Evolutionary conservation across 2,113 vertebrate genomes (phyloP).

Genomic region (Hemibagrus wyckioides): DNA sequence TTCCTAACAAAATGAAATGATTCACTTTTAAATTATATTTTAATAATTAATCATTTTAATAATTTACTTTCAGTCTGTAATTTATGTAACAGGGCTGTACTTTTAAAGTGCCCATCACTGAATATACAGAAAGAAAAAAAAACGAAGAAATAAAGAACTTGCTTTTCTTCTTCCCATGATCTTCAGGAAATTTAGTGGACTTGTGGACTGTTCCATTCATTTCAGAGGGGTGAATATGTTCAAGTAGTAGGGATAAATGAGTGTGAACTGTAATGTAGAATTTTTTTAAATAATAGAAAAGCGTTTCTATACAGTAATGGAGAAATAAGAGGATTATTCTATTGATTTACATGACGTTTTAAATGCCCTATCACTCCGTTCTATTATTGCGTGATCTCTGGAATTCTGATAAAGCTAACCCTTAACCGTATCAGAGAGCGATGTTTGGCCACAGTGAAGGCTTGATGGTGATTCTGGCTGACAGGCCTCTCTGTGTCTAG

Average conservation of each 20-base stretch:
- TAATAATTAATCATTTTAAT: too few relatives aligned
- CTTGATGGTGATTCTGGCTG: not conserved
- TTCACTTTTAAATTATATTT: not conserved
- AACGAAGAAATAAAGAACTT: not conserved
- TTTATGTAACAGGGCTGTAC: not conserved
- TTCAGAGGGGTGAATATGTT: not conserved
- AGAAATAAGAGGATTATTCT: not conserved
- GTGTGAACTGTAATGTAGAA: not conserved
- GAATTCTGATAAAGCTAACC: not conserved
- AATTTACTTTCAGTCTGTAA: not conserved
- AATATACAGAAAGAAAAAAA: not conserved
- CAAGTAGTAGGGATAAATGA: not conserved
- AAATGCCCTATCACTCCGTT: not conserved
- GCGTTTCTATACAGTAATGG: not conserved
- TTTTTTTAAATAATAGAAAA: too few relatives aligned
- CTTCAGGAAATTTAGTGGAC: not conserved
- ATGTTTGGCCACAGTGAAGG: not conserved
- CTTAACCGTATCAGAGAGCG: not conserved
- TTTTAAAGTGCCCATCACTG: not conserved
- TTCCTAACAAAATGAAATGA: not conserved
- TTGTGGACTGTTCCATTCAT: not conserved
- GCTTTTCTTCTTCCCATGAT: not conserved
- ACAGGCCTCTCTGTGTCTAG: constrained; percentile 5
- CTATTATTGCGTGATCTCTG: not conserved
- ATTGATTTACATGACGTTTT: not conserved